Percentiles rank a stretch among this genome's conserved stretches.
Conservation (phyloP, 2,797 vertebrate species). For the Gymnocypris eckloni region DNA sequence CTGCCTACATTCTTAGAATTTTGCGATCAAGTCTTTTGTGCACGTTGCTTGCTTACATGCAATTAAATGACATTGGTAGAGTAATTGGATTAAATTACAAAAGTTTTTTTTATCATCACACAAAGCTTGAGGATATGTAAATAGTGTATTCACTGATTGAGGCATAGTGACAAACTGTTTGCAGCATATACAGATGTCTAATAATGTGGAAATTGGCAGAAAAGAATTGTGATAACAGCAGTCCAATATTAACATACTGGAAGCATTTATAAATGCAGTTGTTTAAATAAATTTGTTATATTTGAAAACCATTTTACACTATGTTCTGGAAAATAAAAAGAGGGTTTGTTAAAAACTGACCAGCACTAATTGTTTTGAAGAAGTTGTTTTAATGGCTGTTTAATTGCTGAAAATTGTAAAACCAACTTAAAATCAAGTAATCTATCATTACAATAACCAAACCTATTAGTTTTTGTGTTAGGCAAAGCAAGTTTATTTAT, state of each 20-base stretch:
- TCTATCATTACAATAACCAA: neutral
- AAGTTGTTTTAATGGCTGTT: neutral
- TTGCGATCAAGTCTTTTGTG: neutral
- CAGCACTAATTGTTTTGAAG: neutral
- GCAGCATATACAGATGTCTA: neutral
- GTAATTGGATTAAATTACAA: neutral
- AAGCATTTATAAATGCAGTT: neutral
- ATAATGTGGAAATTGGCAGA: neutral
- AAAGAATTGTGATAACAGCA: neutral
- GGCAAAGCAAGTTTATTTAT: no score
- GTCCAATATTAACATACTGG: neutral
- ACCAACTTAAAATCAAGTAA: neutral
- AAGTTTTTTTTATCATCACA: neutral
- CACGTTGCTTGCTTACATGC: neutral
- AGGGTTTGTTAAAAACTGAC: neutral
- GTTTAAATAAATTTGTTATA: neutral
- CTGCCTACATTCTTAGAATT: neutral
- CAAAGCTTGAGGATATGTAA: neutral
- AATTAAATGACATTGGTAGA: neutral
- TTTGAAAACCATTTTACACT: neutral
- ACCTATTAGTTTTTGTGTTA: neutral
- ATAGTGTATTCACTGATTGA: neutral
- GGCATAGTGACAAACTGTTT: neutral
- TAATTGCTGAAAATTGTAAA: neutral
- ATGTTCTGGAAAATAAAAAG: neutral